These are phyloP conservation scores for Callopanchax toddi DNA, from an alignment of 2,113 vertebrate genomes.

Conservation along the genomic window DNA sequence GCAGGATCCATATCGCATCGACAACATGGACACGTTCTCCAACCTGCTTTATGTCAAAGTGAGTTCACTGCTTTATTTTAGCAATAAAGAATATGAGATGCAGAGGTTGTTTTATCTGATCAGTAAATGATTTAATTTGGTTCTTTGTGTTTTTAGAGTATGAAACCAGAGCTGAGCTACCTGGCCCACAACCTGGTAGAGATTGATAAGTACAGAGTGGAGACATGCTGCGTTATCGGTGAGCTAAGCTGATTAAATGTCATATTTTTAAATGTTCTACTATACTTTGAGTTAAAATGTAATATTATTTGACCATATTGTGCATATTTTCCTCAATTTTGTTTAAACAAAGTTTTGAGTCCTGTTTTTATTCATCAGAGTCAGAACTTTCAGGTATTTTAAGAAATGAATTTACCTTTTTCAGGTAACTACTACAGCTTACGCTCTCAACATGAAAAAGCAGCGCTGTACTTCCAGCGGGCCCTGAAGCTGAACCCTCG, in stretches of 20 bases:
- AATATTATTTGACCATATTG: background rate
- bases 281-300: background rate
- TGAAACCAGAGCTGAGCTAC: slow-evolving; percentile 98
- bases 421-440: slow-evolving; percentile 91
- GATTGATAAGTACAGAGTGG: slow-evolving; percentile 98
- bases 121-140: background rate
- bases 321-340: no score
- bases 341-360: no score
- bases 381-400: background rate
- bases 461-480: slow-evolving; percentile 97
- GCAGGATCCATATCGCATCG: slow-evolving; percentile 96
- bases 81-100: background rate
- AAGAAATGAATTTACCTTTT: background rate
- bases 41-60: slow-evolving; percentile 97
- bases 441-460: slow-evolving; percentile 97
- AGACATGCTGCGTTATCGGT: slow-evolving; percentile 99
- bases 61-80: slow-evolving; percentile 55
- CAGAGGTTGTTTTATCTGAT: background rate
- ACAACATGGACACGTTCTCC: slow-evolving; percentile 99
- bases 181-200: slow-evolving; percentile 97
- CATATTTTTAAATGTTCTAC: background rate
- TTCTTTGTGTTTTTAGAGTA: slow-evolving; percentile 81
- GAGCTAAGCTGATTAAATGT: slow-evolving; percentile 45
- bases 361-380: no score
- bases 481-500: slow-evolving; percentile 97